Evolutionary conservation across 1,140 invertebrate genomes (phyloP).

Genomic region (Aricia agestis): DNA sequence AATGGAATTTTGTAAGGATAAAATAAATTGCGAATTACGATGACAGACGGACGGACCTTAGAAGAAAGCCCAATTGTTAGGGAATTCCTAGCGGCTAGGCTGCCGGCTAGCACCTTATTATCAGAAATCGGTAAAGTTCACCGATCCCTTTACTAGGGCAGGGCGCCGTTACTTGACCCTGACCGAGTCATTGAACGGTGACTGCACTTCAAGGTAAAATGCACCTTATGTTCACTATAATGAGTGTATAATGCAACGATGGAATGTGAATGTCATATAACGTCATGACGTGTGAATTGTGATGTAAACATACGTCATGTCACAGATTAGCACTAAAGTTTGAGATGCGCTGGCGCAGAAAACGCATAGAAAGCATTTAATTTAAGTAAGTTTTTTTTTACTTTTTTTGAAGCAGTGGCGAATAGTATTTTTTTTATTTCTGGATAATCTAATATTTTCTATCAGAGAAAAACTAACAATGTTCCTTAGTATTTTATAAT

Average conservation of each 20-base stretch:
- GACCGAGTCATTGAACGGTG: conserved; percentile 46
- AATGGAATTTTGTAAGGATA: too few relatives aligned
- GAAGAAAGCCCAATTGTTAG: not conserved
- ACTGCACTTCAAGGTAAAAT: conserved; percentile 36
- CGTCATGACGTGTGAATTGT: conserved; percentile 28
- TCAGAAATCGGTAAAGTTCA: conserved; percentile 30
- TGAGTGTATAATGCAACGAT: conserved; percentile 4
- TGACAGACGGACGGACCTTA: not conserved
- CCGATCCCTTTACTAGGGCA: conserved; percentile 54
- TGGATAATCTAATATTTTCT: too few relatives aligned
- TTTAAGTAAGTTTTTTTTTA: too few relatives aligned
- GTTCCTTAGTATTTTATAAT: too few relatives aligned
- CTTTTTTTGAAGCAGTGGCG: too few relatives aligned
- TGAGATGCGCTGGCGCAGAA: not conserved
- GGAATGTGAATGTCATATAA: conserved; percentile 22
- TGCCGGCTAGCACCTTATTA: not conserved
- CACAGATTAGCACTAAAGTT: not conserved
- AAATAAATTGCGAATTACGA: not conserved
- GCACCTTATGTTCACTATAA: not conserved
- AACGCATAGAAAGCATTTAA: not conserved
- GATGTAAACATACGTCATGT: conserved; percentile 7
- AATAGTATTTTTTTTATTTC: too few relatives aligned
- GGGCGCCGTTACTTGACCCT: conserved; percentile 53
- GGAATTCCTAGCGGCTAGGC: conserved; percentile 11
- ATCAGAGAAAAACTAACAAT: too few relatives aligned